Conservation (phyloP, 2,888 invertebrate genomes). For the Tipula unca region DNA sequence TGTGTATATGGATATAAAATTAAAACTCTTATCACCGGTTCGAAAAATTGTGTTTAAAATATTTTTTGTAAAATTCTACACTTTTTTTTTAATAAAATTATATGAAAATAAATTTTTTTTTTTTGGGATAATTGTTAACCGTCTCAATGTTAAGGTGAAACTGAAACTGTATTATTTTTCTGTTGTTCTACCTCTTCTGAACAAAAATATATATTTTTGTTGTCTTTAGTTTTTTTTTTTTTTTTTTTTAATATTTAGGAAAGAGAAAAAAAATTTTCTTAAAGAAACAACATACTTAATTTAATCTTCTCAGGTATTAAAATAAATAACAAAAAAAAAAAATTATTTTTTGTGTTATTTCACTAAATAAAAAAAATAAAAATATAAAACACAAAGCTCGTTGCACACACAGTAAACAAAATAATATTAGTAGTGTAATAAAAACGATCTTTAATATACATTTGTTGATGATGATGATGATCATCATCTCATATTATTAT, state of each 20-base stretch:
- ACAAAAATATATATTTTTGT: slow-evolving; percentile 14
- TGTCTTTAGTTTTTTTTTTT: neutral
- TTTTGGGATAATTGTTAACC: slow-evolving; percentile 37
- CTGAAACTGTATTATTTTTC: slow-evolving; percentile 31
- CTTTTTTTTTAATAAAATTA: neutral
- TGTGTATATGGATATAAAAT: too few species aligned
- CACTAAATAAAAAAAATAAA: neutral
- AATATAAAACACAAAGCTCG: slow-evolving; percentile 14
- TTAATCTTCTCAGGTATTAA: slow-evolving; percentile 17
- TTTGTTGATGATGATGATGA: slow-evolving; percentile 1
- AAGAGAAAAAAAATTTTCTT: slow-evolving; percentile 18
- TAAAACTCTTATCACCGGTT: neutral
- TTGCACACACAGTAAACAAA: slow-evolving; percentile 14
- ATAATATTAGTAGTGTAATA: slow-evolving; percentile 9
- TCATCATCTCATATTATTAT: slow-evolving; percentile 17
- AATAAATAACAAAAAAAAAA: slow-evolving; percentile 9
- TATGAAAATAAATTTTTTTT: neutral
- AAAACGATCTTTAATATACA: slow-evolving; percentile 1
- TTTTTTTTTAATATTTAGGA: slow-evolving; percentile 16
- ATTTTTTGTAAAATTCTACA: neutral
- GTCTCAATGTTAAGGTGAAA: slow-evolving; percentile 42
- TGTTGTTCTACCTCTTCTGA: slow-evolving; percentile 21
- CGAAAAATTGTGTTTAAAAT: neutral
- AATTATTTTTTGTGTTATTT: neutral
- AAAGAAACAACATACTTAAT: slow-evolving; percentile 14